Evolutionary conservation across 2,113 vertebrate species (phyloP).

Genomic region (Caretta caretta): DNA sequence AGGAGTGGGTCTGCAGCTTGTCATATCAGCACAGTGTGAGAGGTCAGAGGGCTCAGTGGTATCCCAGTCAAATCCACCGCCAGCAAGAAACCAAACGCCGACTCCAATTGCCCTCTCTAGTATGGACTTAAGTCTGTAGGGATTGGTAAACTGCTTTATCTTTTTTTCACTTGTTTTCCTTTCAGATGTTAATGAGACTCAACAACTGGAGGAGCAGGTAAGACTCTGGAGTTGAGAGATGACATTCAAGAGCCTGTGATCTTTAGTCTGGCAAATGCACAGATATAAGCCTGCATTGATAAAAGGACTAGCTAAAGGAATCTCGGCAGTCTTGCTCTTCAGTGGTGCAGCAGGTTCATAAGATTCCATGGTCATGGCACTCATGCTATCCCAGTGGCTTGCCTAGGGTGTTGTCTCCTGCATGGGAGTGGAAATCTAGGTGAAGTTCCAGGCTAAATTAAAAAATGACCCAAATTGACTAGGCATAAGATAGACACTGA

Average conservation of each 20-base stretch:
- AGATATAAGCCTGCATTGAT: neutral
- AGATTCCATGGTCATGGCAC: neutral
- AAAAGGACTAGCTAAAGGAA: neutral
- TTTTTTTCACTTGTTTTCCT: neutral
- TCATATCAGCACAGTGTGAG: no score
- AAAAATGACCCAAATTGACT: neutral
- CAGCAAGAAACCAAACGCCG: neutral
- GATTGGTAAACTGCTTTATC: neutral
- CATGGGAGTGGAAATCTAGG: neutral
- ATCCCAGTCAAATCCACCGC: neutral
- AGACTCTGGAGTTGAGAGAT: neutral
- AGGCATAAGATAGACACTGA: neutral
- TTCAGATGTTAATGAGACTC: conserved; percentile 52
- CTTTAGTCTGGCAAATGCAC: neutral
- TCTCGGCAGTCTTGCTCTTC: neutral
- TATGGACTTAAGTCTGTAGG: neutral
- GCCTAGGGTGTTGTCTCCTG: neutral
- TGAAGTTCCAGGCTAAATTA: neutral
- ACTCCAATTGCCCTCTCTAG: neutral
- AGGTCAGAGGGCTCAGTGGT: no score
- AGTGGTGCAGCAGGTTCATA: neutral
- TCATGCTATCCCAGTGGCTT: neutral
- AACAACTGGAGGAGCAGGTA: conserved; percentile 68
- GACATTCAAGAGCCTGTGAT: neutral
- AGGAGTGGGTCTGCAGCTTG: no score